A percentile compares a stretch with the other conserved stretches of the same genome.
Conservation (phyloP, 2,113 vertebrate species). For the Strigops habroptila region DNA sequence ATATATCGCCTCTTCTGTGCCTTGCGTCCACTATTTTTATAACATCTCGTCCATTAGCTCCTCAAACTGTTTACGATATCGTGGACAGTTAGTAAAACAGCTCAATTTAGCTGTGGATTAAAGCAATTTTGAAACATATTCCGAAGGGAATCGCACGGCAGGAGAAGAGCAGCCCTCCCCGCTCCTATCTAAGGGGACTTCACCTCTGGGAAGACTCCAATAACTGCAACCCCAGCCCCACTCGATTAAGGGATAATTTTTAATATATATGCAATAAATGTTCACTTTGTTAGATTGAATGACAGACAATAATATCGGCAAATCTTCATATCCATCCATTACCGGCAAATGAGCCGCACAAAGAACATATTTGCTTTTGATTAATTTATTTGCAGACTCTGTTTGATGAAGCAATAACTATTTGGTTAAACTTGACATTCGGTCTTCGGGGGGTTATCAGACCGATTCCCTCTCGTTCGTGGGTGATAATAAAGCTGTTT, state of each 20-base stretch:
- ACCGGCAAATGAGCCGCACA: slow-evolving; percentile 87
- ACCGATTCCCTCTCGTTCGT: slow-evolving; percentile 77
- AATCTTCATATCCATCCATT: slow-evolving; percentile 97
- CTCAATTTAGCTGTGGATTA: slow-evolving; percentile 81
- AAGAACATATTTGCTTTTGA: slow-evolving; percentile 89
- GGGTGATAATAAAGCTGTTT: slow-evolving; percentile 79
- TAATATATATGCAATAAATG: slow-evolving; percentile 99
- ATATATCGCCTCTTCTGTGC: slow-evolving; percentile 38
- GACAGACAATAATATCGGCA: slow-evolving; percentile 99
- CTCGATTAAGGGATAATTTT: slow-evolving; percentile 98
- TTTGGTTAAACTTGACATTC: slow-evolving; percentile 87
- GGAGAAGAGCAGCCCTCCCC: slow-evolving; percentile 34
- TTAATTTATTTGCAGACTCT: slow-evolving; percentile 96
- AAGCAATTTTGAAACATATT: slow-evolving; percentile 85
- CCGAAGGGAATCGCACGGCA: slow-evolving; percentile 83
- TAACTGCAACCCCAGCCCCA: slow-evolving; percentile 90
- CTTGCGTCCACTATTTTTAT: slow-evolving; percentile 63
- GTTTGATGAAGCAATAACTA: slow-evolving; percentile 98
- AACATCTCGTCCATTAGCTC: slow-evolving; percentile 54
- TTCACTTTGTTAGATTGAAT: slow-evolving; percentile 99
- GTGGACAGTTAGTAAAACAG: slow-evolving; percentile 82
- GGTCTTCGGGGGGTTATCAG: slow-evolving; percentile 85
- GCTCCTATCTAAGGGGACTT: slow-evolving; percentile 85
- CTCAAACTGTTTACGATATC: slow-evolving; percentile 74
- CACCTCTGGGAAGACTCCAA: slow-evolving; percentile 96